These are phyloP conservation scores for Gnathonemus echidnorhynchus DNA, from an alignment of 2,113 vertebrate genomes.

Conservation along the genomic window DNA sequence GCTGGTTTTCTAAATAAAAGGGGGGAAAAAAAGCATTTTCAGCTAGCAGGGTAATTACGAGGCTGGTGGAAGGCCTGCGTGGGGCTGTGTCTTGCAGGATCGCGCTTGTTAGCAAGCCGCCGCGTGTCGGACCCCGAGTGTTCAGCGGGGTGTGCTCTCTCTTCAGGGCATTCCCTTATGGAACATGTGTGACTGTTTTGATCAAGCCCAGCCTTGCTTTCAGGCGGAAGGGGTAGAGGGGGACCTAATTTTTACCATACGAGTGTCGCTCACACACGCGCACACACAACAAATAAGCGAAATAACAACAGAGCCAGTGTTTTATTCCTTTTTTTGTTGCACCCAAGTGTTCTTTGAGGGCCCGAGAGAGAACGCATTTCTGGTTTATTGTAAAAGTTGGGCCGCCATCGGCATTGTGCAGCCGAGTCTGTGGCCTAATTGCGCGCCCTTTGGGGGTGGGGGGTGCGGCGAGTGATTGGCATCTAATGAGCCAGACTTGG, in stretches of 20 bases:
- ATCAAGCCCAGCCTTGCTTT: conserved; percentile 31
- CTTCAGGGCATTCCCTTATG: conserved; percentile 27
- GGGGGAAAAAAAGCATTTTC: conserved; percentile 37
- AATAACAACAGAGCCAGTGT: neutral
- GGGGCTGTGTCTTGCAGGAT: conserved; percentile 25
- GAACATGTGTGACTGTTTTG: conserved; percentile 27
- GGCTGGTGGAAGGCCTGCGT: conserved; percentile 33
- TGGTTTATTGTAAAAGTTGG: neutral
- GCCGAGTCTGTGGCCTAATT: conserved; percentile 37
- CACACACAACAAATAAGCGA: conserved; percentile 10
- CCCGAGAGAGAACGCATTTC: neutral
- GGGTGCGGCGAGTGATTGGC: conserved; percentile 47
- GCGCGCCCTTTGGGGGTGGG: conserved; percentile 17
- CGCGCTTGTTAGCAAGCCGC: conserved; percentile 37
- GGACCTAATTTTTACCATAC: conserved; percentile 16
- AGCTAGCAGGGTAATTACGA: conserved; percentile 48
- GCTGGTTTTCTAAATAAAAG: conserved; percentile 41
- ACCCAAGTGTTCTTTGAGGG: neutral
- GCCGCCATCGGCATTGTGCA: conserved; percentile 26
- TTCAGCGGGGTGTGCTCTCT: conserved; percentile 18
- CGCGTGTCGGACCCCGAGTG: conserved; percentile 3
- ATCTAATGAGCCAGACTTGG: conserved; percentile 52
- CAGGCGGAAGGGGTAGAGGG: conserved; percentile 23
- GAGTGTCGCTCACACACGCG: conserved; percentile 11
- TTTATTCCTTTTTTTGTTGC: neutral